Evolutionary conservation across 2,113 vertebrate genomes (phyloP).

Genomic region (Synodontis membranacea): DNA sequence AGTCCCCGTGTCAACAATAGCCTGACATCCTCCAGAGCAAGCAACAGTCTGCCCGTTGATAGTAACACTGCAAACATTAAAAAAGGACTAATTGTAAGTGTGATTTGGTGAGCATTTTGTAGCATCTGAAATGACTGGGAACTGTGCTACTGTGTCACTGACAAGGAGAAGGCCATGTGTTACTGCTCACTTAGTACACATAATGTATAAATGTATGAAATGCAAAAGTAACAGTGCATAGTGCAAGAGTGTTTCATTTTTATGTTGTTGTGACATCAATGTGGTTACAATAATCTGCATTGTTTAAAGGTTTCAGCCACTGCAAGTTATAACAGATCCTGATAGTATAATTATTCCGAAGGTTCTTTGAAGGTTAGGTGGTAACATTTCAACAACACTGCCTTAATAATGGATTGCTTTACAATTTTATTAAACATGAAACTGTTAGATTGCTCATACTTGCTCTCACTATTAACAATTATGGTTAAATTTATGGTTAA

Average conservation of each 20-base stretch:
- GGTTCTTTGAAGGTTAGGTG: background rate
- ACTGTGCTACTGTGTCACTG: background rate
- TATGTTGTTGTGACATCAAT: background rate
- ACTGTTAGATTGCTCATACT: background rate
- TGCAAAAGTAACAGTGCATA: background rate
- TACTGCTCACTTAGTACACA: background rate
- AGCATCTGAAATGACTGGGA: background rate
- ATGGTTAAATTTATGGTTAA: too few species aligned
- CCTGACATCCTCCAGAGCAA: conserved; percentile 65
- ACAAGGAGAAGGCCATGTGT: background rate
- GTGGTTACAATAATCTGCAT: background rate
- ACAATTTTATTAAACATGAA: background rate
- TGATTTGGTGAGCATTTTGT: background rate
- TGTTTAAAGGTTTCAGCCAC: background rate
- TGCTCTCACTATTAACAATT: too few species aligned
- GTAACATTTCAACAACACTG: background rate
- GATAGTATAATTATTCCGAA: background rate
- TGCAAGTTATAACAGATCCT: background rate
- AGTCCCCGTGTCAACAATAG: conserved; percentile 71
- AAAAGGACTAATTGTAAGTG: background rate
- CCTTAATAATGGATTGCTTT: too few species aligned
- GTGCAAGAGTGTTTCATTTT: background rate
- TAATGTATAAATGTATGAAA: background rate
- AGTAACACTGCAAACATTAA: conserved; percentile 57
- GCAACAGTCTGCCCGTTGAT: conserved; percentile 65